phyloP scores from a whole-genome alignment of 2,797 vertebrate species.

The Anguilla obscura region DNA sequence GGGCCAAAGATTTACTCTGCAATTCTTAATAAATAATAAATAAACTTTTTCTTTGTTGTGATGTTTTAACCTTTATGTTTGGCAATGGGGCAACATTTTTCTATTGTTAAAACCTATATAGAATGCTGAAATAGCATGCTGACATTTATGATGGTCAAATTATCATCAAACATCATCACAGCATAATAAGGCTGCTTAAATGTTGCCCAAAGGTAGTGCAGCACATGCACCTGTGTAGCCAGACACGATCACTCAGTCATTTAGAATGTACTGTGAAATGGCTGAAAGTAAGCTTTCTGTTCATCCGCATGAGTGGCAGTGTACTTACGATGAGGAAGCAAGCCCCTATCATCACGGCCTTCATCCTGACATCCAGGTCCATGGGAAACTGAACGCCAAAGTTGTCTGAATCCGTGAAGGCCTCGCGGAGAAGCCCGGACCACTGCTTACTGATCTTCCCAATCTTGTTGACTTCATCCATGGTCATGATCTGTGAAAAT shows the following conservation, averaged over 20 bases:
- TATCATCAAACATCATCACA: background rate
- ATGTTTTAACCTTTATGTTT: background rate
- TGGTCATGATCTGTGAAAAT: slow-evolving; percentile 80
- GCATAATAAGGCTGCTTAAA: background rate
- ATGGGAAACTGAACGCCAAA: slow-evolving; percentile 93
- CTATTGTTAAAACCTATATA: background rate
- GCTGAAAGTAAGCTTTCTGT: background rate
- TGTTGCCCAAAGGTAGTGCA: background rate
- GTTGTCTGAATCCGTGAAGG: slow-evolving; percentile 91
- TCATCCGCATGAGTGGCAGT: background rate
- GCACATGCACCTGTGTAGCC: background rate
- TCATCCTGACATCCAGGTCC: slow-evolving; percentile 91
- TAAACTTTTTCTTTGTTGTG: background rate
- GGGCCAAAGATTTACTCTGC: background rate
- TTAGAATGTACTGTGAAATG: background rate
- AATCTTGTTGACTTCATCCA: slow-evolving; percentile 86
- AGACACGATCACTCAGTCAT: background rate
- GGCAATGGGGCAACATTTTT: background rate
- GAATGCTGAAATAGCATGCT: background rate
- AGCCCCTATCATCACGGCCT: slow-evolving; percentile 92
- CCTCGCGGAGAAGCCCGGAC: slow-evolving; percentile 90
- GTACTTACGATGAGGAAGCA: slow-evolving; percentile 95
- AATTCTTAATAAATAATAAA: background rate
- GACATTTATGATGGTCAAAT: background rate
- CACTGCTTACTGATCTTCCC: slow-evolving; percentile 98